phyloP scores from a whole-genome alignment of 1,140 invertebrate genomes.

The Hyles euphorbiae region DNA sequence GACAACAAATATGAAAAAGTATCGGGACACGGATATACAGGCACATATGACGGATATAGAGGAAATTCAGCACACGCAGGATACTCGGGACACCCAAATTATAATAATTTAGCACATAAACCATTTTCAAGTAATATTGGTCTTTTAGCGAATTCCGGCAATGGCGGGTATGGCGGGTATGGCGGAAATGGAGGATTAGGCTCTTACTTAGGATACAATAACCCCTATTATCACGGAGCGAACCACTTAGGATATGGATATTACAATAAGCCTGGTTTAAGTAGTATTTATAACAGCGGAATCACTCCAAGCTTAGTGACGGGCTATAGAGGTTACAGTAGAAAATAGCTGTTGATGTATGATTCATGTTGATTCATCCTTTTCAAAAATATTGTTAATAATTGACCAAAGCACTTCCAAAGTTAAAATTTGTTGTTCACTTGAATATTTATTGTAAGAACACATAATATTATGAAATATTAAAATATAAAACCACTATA shows the following conservation, averaged over 20 bases:
- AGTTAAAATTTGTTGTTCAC: no score
- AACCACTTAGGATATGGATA: constrained; percentile 64
- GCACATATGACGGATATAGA: constrained; percentile 12
- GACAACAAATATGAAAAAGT: constrained; percentile 10
- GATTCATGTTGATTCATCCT: no score
- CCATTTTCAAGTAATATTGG: constrained; percentile 3
- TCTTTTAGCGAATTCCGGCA: constrained; percentile 13
- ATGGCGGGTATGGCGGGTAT: constrained; percentile 58
- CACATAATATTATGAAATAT: no score
- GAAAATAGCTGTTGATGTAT: not conserved
- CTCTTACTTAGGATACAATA: constrained; percentile 64
- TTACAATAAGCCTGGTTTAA: constrained; percentile 44
- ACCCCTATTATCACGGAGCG: constrained; percentile 47
- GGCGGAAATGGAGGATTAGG: constrained; percentile 55
- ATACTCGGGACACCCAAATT: constrained; percentile 12
- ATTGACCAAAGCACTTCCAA: no score
- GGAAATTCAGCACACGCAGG: constrained; percentile 11
- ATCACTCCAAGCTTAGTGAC: constrained; percentile 61
- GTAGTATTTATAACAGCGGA: constrained; percentile 55
- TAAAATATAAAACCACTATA: constrained; percentile 1
- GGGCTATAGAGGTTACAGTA: constrained; percentile 57
- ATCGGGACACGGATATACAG: constrained; percentile 16
- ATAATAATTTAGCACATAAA: constrained; percentile 7
- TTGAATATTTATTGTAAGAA: no score
- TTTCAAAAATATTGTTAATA: no score